Conservation (phyloP, 64 coral and sea anemone species). For the Pocillopora damicornis region DNA sequence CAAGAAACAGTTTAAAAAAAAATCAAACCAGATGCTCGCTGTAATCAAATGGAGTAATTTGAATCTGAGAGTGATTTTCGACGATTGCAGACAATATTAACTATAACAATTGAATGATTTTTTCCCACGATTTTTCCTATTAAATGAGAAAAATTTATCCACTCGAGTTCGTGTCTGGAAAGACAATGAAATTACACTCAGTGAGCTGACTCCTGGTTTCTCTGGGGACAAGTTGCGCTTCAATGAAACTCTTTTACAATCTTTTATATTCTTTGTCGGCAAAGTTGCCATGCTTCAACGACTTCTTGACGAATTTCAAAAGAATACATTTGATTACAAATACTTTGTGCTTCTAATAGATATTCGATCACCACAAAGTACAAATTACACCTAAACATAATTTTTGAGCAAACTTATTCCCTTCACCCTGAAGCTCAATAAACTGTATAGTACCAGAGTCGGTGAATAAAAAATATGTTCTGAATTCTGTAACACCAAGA, state of each 20-base stretch:
- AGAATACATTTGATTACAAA: slow-evolving; percentile 4
- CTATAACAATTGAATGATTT: too few relatives aligned
- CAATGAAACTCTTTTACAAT: background rate
- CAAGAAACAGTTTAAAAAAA: too few relatives aligned
- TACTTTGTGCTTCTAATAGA: background rate
- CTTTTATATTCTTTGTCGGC: background rate
- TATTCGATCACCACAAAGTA: background rate
- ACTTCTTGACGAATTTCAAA: background rate
- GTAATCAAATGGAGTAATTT: too few relatives aligned
- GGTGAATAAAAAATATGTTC: background rate
- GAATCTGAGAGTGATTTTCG: too few relatives aligned
- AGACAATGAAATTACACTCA: too few relatives aligned
- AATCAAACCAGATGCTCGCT: too few relatives aligned
- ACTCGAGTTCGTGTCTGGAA: too few relatives aligned
- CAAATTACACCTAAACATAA: background rate
- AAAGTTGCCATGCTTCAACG: background rate
- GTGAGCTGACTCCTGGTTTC: too few relatives aligned
- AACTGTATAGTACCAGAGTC: background rate
- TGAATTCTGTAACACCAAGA: background rate
- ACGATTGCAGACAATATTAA: too few relatives aligned
- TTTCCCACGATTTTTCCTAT: too few relatives aligned
- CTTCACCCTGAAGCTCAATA: background rate
- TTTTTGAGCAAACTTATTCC: background rate
- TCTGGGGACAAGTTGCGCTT: too few relatives aligned
- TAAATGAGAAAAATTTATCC: too few relatives aligned